These are phyloP conservation scores for Cheilosia variabilis DNA, from an alignment of 2,888 invertebrate species.

Conservation along the genomic window DNA sequence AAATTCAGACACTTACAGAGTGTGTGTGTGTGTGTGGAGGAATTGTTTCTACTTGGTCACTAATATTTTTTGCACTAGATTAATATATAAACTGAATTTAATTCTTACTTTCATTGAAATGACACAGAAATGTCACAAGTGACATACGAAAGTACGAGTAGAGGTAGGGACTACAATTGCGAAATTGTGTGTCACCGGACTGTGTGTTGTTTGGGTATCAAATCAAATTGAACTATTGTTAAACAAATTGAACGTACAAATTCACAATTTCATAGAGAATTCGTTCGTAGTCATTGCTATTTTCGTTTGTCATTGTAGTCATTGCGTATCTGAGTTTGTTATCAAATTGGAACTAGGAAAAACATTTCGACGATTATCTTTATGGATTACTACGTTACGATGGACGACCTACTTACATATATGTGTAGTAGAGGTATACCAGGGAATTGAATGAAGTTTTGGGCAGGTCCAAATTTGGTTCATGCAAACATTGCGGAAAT, in stretches of 20 bases:
- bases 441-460: too few relatives aligned
- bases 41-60: neutral
- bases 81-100: too few relatives aligned
- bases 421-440: neutral
- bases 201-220: neutral
- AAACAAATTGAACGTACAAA: neutral
- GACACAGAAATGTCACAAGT: too few relatives aligned
- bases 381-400: neutral
- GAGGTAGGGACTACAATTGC: neutral
- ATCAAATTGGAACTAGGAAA: conserved; percentile 4
- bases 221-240: conserved; percentile 1
- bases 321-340: neutral
- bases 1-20: neutral
- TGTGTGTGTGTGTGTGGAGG: neutral
- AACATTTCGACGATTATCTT: neutral
- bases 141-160: too few relatives aligned
- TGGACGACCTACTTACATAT: neutral
- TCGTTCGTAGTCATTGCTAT: neutral
- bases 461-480: too few relatives aligned
- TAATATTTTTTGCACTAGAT: neutral
- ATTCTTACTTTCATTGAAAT: too few relatives aligned
- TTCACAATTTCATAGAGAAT: neutral
- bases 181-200: neutral
- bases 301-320: too few relatives aligned
- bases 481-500: too few relatives aligned